Conservation (phyloP, 2,797 vertebrate species). For the Salarias fasciatus region DNA sequence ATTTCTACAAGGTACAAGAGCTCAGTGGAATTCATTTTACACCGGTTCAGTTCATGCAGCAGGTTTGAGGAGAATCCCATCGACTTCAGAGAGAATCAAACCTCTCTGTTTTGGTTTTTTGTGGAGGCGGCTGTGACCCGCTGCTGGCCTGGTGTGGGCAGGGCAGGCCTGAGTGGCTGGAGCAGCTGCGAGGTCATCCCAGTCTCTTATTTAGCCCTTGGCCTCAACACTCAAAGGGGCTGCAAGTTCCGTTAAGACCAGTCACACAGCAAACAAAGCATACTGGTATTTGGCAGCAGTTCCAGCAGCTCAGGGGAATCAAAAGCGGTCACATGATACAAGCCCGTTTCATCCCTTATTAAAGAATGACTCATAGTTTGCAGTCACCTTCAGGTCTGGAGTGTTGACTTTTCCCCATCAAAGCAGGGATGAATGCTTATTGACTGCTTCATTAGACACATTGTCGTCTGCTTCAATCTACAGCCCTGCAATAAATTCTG, state of each 20-base stretch:
- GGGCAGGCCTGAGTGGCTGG: conserved; percentile 53
- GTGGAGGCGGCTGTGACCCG: conserved; percentile 12
- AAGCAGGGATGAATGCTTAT: neutral
- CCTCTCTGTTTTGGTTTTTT: neutral
- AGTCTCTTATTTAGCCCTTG: conserved; percentile 68
- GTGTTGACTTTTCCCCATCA: conserved; percentile 23
- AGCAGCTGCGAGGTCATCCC: conserved; percentile 79
- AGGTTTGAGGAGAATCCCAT: conserved; percentile 42
- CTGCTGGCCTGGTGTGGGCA: neutral
- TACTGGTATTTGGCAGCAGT: conserved; percentile 60
- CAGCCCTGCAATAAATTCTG: no score
- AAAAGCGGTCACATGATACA: conserved; percentile 67
- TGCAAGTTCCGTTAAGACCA: conserved; percentile 58
- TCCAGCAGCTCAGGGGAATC: conserved; percentile 69
- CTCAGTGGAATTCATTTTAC: conserved; percentile 31
- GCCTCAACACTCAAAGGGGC: conserved; percentile 35
- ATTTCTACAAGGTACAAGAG: no score
- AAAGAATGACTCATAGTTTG: conserved; percentile 43
- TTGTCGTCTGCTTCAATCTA: neutral
- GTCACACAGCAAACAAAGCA: conserved; percentile 69
- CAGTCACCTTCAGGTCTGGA: conserved; percentile 57
- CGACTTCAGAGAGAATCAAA: conserved; percentile 40
- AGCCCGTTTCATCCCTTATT: conserved; percentile 59
- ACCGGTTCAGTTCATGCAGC: conserved; percentile 33
- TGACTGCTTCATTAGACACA: neutral